These are phyloP conservation scores for Theropithecus gelada DNA, from an alignment of 2,113 vertebrate species.

Conservation along the genomic window DNA sequence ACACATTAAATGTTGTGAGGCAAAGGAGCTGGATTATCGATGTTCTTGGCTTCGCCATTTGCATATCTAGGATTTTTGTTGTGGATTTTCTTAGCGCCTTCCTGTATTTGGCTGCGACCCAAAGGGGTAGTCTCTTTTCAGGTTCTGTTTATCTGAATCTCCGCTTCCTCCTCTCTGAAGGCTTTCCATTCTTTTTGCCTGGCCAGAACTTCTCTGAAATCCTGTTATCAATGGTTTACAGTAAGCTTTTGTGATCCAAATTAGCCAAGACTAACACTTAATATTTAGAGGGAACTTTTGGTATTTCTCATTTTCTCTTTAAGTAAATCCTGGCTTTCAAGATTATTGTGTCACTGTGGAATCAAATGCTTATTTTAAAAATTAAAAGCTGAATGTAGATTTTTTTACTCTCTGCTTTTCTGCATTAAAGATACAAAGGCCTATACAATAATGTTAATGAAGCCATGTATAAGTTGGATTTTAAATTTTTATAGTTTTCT, in stretches of 20 bases:
- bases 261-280: background rate
- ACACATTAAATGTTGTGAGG: background rate
- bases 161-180: background rate
- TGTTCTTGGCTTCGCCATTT: background rate
- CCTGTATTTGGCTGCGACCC: background rate
- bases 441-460: background rate
- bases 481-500: background rate
- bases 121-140: background rate
- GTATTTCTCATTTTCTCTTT: background rate
- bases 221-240: background rate
- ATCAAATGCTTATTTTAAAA: background rate
- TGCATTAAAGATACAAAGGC: background rate
- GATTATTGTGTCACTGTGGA: background rate
- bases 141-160: background rate
- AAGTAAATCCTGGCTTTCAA: background rate
- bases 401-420: background rate
- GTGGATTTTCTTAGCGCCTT: background rate
- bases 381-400: background rate
- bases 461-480: background rate
- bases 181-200: background rate
- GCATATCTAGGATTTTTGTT: background rate
- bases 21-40: background rate
- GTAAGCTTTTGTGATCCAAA: background rate
- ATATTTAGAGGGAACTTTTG: background rate
- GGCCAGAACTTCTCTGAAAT: background rate